Evolutionary conservation across 2,113 vertebrate genomes (phyloP), one percentile per base, ranked within the genome.

Genomic region (Lagopus leucura): DNA sequence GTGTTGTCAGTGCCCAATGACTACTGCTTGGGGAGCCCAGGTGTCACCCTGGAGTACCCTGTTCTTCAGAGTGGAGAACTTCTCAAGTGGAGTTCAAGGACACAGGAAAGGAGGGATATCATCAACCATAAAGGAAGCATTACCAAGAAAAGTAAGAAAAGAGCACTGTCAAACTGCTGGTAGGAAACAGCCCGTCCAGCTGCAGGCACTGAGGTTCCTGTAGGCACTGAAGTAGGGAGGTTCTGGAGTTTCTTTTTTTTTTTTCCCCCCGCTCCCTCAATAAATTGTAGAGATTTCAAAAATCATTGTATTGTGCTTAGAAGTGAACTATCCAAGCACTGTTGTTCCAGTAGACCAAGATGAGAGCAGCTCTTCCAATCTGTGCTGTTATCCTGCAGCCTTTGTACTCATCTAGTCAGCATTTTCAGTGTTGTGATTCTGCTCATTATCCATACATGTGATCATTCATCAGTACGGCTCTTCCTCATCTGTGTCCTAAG

Each of bases 401-500:
- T 19, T 32, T 4, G 5, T 2, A 25, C 60, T 74, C 27, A 21
- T 38, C 38, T 4, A 7, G 42, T 45, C 73, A 8, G 0, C 34
- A 27, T 9, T 45, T 42, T 38, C 83, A 71, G 66, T 4, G 73
- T 47, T 40, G 60, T 0, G 2, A 10, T 17, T 79, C 52, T 14
- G 21, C 43, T 72, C 8, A 60, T 63, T 34, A 16, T 24, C 65
- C 80, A 25, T 1, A 63, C 63, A 60, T 89, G 61, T 34, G 17
- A 12, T 3, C 64, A 55, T 57, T 57, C 55, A 15, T 97, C 96
- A 98, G 63, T 97, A 98, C 0, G 69, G 90, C 9, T 97, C 97
- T 45, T 98, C 98, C 25, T 97, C 97, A 73, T 98, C 98, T 0
- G 95, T 96, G 86, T 98, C 98, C 98, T 98, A 60, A 22, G 81